Base-by-base conservation (phyloP, 2,113 vertebrate genomes). In the Chaetodon auriga region DNA sequence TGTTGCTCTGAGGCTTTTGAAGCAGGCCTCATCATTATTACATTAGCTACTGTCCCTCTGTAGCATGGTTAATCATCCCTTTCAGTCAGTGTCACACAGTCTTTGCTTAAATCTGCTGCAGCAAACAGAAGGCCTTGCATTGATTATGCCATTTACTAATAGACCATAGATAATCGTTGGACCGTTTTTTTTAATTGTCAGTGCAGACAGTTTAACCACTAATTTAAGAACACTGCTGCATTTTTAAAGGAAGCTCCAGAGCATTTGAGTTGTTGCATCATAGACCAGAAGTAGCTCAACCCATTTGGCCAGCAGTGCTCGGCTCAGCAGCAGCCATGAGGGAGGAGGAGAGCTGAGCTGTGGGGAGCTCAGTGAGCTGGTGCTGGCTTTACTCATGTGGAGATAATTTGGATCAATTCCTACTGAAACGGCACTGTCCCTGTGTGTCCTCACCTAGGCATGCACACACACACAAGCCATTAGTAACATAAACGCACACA, bases 381-480 rank as follows among this genome's bases (percentile, higher is more conserved):
- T 55, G 63, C 41, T n/a, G 38, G 73, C 46, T 69, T 81, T 79
- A 66, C 82, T 88, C 75, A 46, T 43, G 74, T 81, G 53, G 55
- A 19, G n/a, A 35, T 77, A 13, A 82, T 89, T 69, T 84, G 58
- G 63, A 87, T 89, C 76, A 46, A 64, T 81, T 81, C 64, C 53
- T 23, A 43, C 53, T 65, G 23, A 83, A 84, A 74, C 41, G 18
- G 61, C 13, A 36, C 68, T 69, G 21, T 43, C 57, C 51, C 16
- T 63, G 35, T 74, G 43, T 81, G 74, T 57, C 43, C 69, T 83
- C 68, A 43, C 53, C 48, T 25, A n/a, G 43, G 63, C 61, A 43
- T 25, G 12, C 38, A 46, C 38, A 45, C 54, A 66, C 2, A 25
- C 14, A 21, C 10, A 48, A 61, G 18, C 18, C 21, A 64, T 5